Base-by-base conservation (phyloP, 92 coral and sea anemone species). In the Phenganax subtilis region DNA sequence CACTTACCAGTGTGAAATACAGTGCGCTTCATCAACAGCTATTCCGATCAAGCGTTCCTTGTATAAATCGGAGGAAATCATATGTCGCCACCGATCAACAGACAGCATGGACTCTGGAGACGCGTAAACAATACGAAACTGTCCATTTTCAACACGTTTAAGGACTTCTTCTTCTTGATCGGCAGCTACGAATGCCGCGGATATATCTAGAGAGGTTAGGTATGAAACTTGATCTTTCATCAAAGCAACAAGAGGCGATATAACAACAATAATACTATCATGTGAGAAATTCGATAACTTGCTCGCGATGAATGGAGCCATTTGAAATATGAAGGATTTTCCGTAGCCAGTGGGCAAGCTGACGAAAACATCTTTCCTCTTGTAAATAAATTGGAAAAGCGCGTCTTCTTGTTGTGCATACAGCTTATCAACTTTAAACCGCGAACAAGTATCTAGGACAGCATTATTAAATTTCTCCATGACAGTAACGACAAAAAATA, bases 341-440 rank as follows among this genome's bases (percentile, higher is more conserved):
- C 90, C 82, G 51, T 12, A 84, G 12, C 85, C 88, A 10, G 90
- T 87, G 27, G 90, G 90, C 65, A 87, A 54, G 10, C 80, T 81
- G 1, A 75, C 90, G 30, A 87, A 63, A 31, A 78, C 82, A 80
- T 87, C 90, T 75, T 79, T 77, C 51, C 47, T 37, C 47, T 84
- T 63, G 16, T 37, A 47, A 57, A 87, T 44, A 61, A 84, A 84
- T 69, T 60, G 27, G 52, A 17, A 81, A 6, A 81, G 68, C 27
- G 85, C 85, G 56, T 55, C 69, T 29, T 69, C 55, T 54, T 81
- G 85, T 29, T 81, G 28, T 9, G 44, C 59, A 65, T 54, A 66
- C 20, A 81, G 54, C 28, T 59, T 59, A 59, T 59, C 65, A 14
- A 59, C 65, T 37, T 37, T 37, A n/a, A n/a, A n/a, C n/a, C n/a